Evolutionary conservation across 2,113 vertebrate genomes (phyloP).

Genomic region (Perca schrenkii): DNA sequence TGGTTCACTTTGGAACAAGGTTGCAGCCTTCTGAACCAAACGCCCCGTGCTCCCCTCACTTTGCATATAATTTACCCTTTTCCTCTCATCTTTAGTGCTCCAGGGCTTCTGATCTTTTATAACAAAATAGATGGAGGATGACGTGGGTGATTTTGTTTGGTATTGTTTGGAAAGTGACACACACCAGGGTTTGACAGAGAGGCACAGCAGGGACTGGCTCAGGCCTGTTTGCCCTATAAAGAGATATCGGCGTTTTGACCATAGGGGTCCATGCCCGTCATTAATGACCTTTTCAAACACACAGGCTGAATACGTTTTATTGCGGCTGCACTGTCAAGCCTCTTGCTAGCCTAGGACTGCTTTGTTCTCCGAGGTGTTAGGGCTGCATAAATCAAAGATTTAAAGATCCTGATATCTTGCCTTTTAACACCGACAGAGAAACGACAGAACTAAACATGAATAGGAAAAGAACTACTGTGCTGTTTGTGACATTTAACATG

Average conservation of each 20-base stretch:
- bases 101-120: conserved; percentile 40
- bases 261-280: conserved; percentile 73
- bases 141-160: conserved; percentile 60
- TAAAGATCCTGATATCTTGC: conserved; percentile 70
- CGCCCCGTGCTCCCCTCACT: conserved; percentile 21
- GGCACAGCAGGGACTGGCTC: conserved; percentile 68
- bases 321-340: conserved; percentile 70
- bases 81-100: conserved; percentile 13
- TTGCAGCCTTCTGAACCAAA: conserved; percentile 24
- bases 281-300: conserved; percentile 84
- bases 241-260: conserved; percentile 79
- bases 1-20: conserved; percentile 22
- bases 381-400: conserved; percentile 69
- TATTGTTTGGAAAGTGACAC: conserved; percentile 64
- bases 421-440: conserved; percentile 47
- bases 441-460: conserved; percentile 34
- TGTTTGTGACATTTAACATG: conserved; percentile 15
- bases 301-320: conserved; percentile 73
- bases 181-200: conserved; percentile 57
- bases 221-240: conserved; percentile 63
- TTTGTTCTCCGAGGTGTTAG: conserved; percentile 66
- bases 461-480: conserved; percentile 6
- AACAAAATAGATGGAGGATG: conserved; percentile 29
- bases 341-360: conserved; percentile 53
- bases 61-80: conserved; percentile 57